Conservation (phyloP, 2,797 vertebrate genomes). For the Dryobates pubescens region DNA sequence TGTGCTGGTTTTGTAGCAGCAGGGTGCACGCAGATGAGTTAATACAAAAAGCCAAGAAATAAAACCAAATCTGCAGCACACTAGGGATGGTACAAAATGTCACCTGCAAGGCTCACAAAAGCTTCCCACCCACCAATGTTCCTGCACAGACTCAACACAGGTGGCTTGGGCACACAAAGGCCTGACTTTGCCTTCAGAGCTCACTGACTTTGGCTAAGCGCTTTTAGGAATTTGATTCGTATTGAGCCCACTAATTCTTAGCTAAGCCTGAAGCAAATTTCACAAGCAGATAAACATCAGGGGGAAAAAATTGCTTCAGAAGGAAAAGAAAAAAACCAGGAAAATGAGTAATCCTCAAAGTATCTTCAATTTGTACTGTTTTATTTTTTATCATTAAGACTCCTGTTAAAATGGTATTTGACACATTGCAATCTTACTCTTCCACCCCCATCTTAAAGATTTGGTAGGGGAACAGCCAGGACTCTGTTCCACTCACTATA, state of each 20-base stretch:
- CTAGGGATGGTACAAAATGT: accelerated
- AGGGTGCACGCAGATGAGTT: not conserved
- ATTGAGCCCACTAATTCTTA: not conserved
- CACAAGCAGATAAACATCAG: not conserved
- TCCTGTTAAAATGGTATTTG: not conserved
- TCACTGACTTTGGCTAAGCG: not conserved
- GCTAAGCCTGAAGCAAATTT: conserved; percentile 2
- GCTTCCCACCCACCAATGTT: not conserved
- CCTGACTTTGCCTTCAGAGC: not conserved
- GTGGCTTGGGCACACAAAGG: not conserved
- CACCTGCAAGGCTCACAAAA: not conserved
- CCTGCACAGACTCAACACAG: not conserved
- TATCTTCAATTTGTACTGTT: not conserved
- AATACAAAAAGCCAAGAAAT: not conserved
- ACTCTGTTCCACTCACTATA: not conserved
- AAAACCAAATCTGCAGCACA: accelerated
- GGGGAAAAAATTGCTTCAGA: not conserved
- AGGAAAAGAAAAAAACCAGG: not conserved
- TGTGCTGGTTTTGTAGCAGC: not conserved
- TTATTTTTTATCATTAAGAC: not conserved
- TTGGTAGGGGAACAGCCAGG: not conserved
- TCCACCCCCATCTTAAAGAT: not conserved
- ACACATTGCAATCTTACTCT: not conserved
- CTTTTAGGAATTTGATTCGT: not conserved
- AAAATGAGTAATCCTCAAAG: not conserved